These are phyloP conservation scores for Phycodurus eques DNA, from an alignment of 2,113 vertebrate species.

Conservation along the genomic window DNA sequence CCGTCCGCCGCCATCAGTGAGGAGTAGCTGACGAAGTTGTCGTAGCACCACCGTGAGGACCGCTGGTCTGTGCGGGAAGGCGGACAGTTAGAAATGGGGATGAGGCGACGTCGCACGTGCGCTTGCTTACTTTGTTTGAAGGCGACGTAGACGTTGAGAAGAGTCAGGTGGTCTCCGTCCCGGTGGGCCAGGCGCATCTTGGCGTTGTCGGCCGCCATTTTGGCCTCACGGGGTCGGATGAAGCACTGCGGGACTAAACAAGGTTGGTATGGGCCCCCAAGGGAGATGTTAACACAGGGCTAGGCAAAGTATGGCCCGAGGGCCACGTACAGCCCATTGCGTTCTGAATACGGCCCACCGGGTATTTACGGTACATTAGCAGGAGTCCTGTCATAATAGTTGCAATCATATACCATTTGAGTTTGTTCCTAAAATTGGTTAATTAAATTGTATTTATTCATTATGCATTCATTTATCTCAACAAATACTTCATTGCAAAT, in stretches of 20 bases:
- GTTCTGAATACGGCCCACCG: constrained; percentile 28
- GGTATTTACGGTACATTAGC: constrained; percentile 26
- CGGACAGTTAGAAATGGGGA: neutral
- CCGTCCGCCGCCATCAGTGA: constrained; percentile 99
- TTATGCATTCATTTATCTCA: too few species aligned
- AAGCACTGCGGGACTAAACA: constrained; percentile 99
- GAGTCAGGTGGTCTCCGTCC: constrained; percentile 98
- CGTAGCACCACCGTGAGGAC: constrained; percentile 98
- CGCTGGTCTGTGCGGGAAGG: constrained; percentile 84
- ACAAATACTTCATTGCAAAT: too few species aligned
- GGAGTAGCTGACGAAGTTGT: constrained; percentile 99
- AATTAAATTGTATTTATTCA: too few species aligned
- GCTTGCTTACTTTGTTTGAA: constrained; percentile 93
- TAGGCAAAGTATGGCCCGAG: constrained; percentile 44
- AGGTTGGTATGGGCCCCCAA: constrained; percentile 99
- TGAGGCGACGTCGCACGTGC: constrained; percentile 25
- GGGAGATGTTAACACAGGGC: constrained; percentile 98
- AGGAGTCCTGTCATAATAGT: constrained; percentile 32
- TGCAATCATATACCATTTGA: too few species aligned
- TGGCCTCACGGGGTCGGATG: constrained; percentile 99
- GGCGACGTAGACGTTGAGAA: constrained; percentile 99
- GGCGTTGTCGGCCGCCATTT: constrained; percentile 99
- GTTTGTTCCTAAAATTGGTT: too few species aligned
- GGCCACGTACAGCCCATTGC: too few species aligned
- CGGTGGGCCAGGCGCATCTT: constrained; percentile 99